Percentiles rank a stretch among this genome's conserved stretches.
Conservation (phyloP, 2,888 invertebrate genomes). For the Drosophila hamatofila region DNA sequence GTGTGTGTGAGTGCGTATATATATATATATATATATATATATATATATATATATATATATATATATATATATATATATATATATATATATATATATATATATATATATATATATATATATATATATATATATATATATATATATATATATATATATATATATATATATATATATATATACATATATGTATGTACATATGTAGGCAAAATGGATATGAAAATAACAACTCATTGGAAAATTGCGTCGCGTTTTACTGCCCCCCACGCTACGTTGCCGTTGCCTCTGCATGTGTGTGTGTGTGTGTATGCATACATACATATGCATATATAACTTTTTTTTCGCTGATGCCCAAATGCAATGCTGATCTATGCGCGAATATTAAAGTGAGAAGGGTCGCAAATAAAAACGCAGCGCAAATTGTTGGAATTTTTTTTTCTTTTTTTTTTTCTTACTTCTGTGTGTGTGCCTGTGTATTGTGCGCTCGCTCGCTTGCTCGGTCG, state of each 20-base stretch:
- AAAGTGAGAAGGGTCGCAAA: slow-evolving; percentile 51
- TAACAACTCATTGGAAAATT: slow-evolving; percentile 53
- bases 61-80: too few species aligned
- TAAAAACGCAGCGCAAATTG: slow-evolving; percentile 59
- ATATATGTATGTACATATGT: too few species aligned
- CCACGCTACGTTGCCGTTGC: slow-evolving; percentile 37
- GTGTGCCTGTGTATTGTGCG: slow-evolving; percentile 6
- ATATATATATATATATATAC: slow-evolving; percentile 2
- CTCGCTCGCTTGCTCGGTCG: background rate
- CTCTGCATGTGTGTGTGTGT: background rate
- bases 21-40: background rate
- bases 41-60: slow-evolving; percentile 1
- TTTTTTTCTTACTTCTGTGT: background rate
- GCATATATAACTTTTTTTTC: slow-evolving; percentile 13
- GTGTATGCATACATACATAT: slow-evolving; percentile 9
- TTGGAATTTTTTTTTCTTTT: slow-evolving; percentile 45
- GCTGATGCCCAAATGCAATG: slow-evolving; percentile 54
- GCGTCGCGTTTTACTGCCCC: slow-evolving; percentile 45
- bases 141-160: background rate
- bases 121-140: background rate
- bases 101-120: background rate
- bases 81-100: background rate
- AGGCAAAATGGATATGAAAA: slow-evolving; percentile 32
- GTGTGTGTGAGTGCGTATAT: slow-evolving; percentile 6
- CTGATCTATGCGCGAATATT: slow-evolving; percentile 60